Evolutionary conservation across 1,140 invertebrate genomes (phyloP).

Genomic region (Nephila pilipes): DNA sequence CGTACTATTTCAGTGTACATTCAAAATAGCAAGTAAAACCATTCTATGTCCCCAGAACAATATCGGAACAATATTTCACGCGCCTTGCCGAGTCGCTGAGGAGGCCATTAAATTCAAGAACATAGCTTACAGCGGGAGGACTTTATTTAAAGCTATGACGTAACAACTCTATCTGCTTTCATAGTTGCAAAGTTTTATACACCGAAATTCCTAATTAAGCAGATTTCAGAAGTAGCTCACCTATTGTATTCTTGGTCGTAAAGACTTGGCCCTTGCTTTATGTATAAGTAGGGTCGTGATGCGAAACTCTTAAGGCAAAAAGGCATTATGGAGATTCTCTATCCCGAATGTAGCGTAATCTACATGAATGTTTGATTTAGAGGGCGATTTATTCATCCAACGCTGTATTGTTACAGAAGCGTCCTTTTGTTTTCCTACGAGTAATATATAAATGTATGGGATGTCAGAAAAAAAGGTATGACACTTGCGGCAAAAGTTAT

Average conservation of each 20-base stretch:
- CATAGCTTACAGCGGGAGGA: not conserved
- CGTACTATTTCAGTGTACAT: not conserved
- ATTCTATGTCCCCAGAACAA: constrained; percentile 30
- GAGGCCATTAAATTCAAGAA: constrained; percentile 44
- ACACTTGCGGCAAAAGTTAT: constrained; percentile 22
- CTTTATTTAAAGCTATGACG: constrained; percentile 50
- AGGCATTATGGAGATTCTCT: not conserved
- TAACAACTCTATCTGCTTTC: constrained; percentile 41
- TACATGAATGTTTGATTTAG: constrained; percentile 59
- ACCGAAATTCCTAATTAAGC: constrained; percentile 59
- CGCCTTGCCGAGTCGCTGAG: constrained; percentile 5
- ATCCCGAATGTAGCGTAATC: not conserved
- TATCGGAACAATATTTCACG: constrained; percentile 61
- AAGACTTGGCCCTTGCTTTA: constrained; percentile 38
- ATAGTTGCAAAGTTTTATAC: constrained; percentile 54
- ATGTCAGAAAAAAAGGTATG: constrained; percentile 46
- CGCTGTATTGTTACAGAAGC: constrained; percentile 65
- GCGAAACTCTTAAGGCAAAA: constrained; percentile 9
- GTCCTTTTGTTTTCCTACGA: constrained; percentile 58
- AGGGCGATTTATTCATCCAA: constrained; percentile 54
- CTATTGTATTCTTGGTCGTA: constrained; percentile 69
- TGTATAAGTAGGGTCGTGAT: constrained; percentile 61
- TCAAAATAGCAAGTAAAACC: constrained; percentile 2
- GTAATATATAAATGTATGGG: constrained; percentile 23
- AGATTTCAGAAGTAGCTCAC: constrained; percentile 60